Base-by-base conservation (phyloP, 2,113 vertebrate species). In the Erinaceus europaeus region DNA sequence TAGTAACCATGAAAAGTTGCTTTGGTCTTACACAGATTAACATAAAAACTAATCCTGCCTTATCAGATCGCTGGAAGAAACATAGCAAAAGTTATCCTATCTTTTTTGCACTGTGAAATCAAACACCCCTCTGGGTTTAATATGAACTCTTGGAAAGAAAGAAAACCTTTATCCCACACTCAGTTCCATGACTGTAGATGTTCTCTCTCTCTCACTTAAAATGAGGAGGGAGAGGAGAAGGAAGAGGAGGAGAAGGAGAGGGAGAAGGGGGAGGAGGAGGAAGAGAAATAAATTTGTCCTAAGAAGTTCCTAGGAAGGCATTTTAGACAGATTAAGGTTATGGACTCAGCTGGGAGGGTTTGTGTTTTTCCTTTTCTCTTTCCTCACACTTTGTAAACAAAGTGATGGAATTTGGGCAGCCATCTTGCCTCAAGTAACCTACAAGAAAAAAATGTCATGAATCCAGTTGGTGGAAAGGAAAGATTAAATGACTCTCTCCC, bases 41-140 rank as follows among this genome's bases (percentile, higher is more conserved):
- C 83, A 69, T 76, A 25, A 78, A 73, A 87, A 36, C 50, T 75
- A 95, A 67, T 79, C 72, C 73, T 86, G 46, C 36, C 32, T 94
- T 90, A 94, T 95, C 69, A 94, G 83, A 93, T 78, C 17, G 62
- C 92, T 81, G 50, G 52, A 57, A 89, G 42, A 67, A 50, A 38
- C 77, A 90, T 48, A 40, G 64, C 68, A 95, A 72, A 93, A 93
- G 73, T 77, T 92, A 93, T 91, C 61, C 46, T 83, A 91, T 90
- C 86, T 96, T 90, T 71, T 93, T 90, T 91, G 73, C 38, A 53
- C 90, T 95, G 88, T 76, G 85, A 94, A 74, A 67, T 73, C 75
- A 84, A 64, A 71, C 14, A 68, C 53, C 53, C 79, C 20, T 61
- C 64, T 95, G 94, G 69, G 65, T 8, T n/a, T 72, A 1, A n/a